Percentiles rank a stretch among this genome's conserved stretches.
Conservation (phyloP, 2,797 vertebrate species). For the Anabas testudineus region DNA sequence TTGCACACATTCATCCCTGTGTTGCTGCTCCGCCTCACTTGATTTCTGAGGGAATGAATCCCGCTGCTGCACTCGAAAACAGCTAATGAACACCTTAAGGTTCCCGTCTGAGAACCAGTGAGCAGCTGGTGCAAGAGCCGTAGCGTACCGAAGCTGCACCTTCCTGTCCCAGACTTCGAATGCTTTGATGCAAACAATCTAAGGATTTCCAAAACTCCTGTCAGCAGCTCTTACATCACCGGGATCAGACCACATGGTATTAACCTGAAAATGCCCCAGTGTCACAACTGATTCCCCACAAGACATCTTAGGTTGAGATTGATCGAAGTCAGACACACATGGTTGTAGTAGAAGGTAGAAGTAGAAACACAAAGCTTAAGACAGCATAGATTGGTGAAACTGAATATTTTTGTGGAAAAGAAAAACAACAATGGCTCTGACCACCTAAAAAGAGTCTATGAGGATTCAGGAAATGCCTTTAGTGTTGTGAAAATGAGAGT, state of each 20-base stretch:
- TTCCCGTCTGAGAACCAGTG: neutral
- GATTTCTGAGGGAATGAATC: slow-evolving; percentile 3
- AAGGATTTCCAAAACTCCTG: neutral
- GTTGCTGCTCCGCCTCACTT: neutral
- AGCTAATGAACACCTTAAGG: neutral
- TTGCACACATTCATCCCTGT: slow-evolving; percentile 1
- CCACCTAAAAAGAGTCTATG: too few species aligned
- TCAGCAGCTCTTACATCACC: neutral
- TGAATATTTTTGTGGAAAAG: too few species aligned
- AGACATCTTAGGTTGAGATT: too few species aligned
- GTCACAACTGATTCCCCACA: neutral
- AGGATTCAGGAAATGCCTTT: too few species aligned
- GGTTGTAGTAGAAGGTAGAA: too few species aligned
- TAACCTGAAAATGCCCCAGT: too few species aligned
- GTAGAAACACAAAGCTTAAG: too few species aligned
- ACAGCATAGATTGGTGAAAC: too few species aligned
- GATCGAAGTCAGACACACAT: too few species aligned
- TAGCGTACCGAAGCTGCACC: accelerated
- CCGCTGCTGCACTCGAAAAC: neutral
- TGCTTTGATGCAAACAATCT: neutral
- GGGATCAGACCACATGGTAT: neutral
- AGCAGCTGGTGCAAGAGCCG: neutral
- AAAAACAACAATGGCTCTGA: too few species aligned
- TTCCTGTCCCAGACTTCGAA: neutral
- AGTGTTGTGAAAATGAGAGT: too few species aligned